Conservation (phyloP, 1,140 invertebrate genomes). For the Apis cerana region DNA sequence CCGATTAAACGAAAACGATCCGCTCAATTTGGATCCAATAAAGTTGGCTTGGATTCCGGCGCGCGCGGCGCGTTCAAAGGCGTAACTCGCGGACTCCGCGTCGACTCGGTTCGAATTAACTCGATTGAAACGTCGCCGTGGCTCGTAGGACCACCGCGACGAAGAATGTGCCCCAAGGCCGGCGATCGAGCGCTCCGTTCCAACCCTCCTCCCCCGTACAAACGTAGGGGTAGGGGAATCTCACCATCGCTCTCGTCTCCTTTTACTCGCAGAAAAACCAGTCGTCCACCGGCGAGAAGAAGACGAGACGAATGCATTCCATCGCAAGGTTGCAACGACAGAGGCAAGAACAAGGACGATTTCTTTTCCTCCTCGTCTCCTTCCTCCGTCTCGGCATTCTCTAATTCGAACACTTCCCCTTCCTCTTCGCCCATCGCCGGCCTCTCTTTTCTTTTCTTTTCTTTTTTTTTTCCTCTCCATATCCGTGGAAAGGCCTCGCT, state of each 20-base stretch:
- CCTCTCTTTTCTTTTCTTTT: no score
- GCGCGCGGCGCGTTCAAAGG: neutral
- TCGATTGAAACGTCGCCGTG: slow-evolving; percentile 38
- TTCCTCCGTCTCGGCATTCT: neutral
- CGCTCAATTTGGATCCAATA: neutral
- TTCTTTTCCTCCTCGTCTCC: slow-evolving; percentile 18
- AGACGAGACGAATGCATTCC: slow-evolving; percentile 57
- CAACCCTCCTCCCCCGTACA: neutral
- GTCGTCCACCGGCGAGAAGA: slow-evolving; percentile 51
- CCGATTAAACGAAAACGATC: neutral
- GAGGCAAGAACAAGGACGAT: slow-evolving; percentile 49
- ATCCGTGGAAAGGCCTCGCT: neutral
- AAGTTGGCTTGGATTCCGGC: neutral
- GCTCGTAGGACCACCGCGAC: slow-evolving; percentile 26
- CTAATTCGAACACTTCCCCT: neutral
- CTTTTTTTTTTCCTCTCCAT: neutral
- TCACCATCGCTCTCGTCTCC: slow-evolving; percentile 36
- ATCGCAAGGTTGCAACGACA: slow-evolving; percentile 22
- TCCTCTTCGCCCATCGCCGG: no score
- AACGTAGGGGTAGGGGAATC: slow-evolving; percentile 41
- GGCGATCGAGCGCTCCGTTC: slow-evolving; percentile 19
- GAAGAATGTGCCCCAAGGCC: slow-evolving; percentile 40
- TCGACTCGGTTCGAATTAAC: neutral
- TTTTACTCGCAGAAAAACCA: slow-evolving; percentile 63
- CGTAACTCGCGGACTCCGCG: neutral